phyloP scores from a whole-genome alignment of 2,888 invertebrate genomes.

The Empis stercorea region DNA sequence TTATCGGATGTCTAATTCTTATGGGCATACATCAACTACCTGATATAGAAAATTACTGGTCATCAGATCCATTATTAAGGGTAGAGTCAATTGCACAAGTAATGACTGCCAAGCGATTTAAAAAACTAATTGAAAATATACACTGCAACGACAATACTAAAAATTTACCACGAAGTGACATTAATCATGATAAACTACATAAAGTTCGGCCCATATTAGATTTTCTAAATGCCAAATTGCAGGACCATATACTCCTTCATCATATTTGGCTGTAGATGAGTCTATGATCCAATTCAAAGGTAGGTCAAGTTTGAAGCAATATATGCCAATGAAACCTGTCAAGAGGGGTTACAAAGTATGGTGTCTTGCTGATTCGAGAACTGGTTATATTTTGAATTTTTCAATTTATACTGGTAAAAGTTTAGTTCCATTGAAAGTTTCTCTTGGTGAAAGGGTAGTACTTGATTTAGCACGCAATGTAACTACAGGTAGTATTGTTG shows the following conservation, averaged over 20 bases:
- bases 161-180: not conserved
- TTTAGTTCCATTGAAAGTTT: not conserved
- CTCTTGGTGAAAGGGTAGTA: slow-evolving; percentile 2
- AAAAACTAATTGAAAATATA: not conserved
- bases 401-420: not conserved
- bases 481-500: not conserved
- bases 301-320: not conserved
- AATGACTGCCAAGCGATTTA: not conserved
- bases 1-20: not conserved
- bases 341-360: not conserved
- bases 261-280: not conserved
- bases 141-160: not conserved
- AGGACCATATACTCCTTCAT: not conserved
- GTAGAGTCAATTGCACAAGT: not conserved
- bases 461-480: not conserved
- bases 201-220: not conserved
- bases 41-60: not conserved
- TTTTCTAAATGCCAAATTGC: not conserved
- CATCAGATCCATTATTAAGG: not conserved
- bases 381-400: not conserved
- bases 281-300: not conserved
- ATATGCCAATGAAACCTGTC: not conserved
- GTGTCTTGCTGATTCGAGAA: not conserved
- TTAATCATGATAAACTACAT: not conserved
- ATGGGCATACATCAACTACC: not conserved